Evolutionary conservation across 2,888 invertebrate genomes (phyloP).

Genomic region (Aethes cnicana): DNA sequence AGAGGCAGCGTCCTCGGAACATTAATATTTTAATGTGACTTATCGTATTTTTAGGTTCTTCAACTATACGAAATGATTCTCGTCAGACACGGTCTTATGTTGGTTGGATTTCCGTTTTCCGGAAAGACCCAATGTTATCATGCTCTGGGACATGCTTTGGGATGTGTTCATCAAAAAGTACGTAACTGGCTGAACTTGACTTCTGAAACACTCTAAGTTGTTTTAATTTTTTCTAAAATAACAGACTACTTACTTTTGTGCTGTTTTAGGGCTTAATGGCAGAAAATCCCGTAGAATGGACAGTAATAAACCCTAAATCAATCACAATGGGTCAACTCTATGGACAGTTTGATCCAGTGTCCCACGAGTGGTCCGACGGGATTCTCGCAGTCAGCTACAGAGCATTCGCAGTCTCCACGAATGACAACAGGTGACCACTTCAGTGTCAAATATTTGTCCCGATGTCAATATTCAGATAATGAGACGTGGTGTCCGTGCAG

Average conservation of each 20-base stretch:
- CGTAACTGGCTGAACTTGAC: constrained; percentile 5
- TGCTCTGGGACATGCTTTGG: constrained; percentile 90
- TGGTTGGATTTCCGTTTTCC: constrained; percentile 95
- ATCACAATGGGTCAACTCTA: constrained; percentile 97
- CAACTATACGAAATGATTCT: constrained; percentile 98
- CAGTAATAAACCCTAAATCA: constrained; percentile 95
- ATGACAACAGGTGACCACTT: constrained; percentile 84
- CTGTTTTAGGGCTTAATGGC: constrained; percentile 85
- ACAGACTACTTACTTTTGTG: background rate
- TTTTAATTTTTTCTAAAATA: no score
- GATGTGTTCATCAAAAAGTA: constrained; percentile 87
- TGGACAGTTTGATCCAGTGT: constrained; percentile 95
- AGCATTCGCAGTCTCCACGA: constrained; percentile 88
- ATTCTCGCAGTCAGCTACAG: constrained; percentile 92
- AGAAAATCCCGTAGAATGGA: constrained; percentile 89
- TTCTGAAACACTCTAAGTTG: background rate
- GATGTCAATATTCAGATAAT: no score
- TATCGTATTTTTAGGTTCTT: constrained; percentile 53
- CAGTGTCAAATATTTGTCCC: background rate
- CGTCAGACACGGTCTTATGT: constrained; percentile 96
- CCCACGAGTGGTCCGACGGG: constrained; percentile 97
- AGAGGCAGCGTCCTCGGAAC: no score
- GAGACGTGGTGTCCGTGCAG: no score
- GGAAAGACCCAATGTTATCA: constrained; percentile 94
- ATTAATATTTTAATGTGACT: background rate